These are phyloP conservation scores for Tuta absoluta DNA, from an alignment of 2,888 invertebrate genomes.

Conservation along the genomic window DNA sequence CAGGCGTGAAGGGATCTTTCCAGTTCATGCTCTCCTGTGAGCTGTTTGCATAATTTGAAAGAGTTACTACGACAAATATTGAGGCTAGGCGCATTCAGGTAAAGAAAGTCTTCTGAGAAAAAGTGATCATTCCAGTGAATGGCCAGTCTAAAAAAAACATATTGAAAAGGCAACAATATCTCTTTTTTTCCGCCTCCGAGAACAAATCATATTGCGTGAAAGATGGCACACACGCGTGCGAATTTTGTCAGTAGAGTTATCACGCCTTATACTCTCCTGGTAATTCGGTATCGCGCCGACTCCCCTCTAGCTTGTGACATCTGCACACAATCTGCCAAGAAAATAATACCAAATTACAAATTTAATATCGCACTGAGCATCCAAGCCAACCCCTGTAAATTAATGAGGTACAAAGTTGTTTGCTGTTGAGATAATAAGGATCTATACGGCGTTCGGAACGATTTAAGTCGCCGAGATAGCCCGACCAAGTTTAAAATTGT, in stretches of 20 bases:
- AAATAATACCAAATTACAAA: conserved; percentile 32
- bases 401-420: conserved; percentile 46
- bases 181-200: conserved; percentile 21
- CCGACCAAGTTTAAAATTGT: conserved; percentile 48
- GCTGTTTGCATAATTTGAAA: conserved; percentile 1
- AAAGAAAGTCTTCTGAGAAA: not conserved
- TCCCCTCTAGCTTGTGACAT: conserved; percentile 30
- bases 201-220: conserved; percentile 27
- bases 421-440: conserved; percentile 41
- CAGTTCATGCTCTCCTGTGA: conserved; percentile 12
- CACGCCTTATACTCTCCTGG: not conserved
- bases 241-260: conserved; percentile 23
- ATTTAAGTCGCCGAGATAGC: conserved; percentile 39
- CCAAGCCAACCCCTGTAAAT: conserved; percentile 35
- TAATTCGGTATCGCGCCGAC: conserved; percentile 16
- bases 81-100: not conserved
- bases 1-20: conserved; percentile 4
- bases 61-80: not conserved
- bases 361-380: conserved; percentile 32
- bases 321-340: conserved; percentile 35
- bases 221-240: conserved; percentile 24
- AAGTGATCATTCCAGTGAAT: conserved; percentile 7
- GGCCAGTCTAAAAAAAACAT: conserved; percentile 10
- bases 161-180: conserved; percentile 19
- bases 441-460: conserved; percentile 34